A percentile compares a stretch with the other conserved stretches of the same genome.
Conservation (phyloP, 2,888 invertebrate species). For the Acrocera orbiculus region DNA sequence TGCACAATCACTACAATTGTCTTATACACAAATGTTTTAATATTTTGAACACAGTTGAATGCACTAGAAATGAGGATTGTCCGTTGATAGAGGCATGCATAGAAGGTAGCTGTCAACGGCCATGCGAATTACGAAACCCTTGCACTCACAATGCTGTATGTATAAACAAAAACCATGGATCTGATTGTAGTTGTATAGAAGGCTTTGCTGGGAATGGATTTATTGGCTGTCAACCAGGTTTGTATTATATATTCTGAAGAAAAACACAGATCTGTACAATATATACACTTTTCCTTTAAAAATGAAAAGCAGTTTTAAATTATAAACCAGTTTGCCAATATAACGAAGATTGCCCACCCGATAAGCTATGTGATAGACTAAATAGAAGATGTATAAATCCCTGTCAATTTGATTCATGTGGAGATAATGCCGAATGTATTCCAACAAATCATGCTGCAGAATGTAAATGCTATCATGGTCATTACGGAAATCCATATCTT, state of each 20-base stretch:
- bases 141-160: constrained; percentile 71
- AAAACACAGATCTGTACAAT: background rate
- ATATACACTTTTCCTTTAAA: background rate
- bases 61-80: constrained; percentile 74
- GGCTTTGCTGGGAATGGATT: constrained; percentile 78
- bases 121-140: constrained; percentile 70
- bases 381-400: constrained; percentile 72
- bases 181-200: constrained; percentile 70
- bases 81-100: constrained; percentile 72
- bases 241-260: background rate
- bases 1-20: constrained; percentile 5
- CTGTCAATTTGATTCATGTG: constrained; percentile 61
- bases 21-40: constrained; percentile 10
- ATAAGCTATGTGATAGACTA: constrained; percentile 65
- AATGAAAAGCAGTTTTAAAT: constrained; percentile 31
- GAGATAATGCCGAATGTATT: constrained; percentile 62
- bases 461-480: constrained; percentile 57
- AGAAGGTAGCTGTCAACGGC: constrained; percentile 67
- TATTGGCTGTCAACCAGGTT: constrained; percentile 62
- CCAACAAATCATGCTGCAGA: constrained; percentile 58
- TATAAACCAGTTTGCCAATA: constrained; percentile 59
- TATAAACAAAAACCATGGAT: constrained; percentile 72
- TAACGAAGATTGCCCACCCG: constrained; percentile 80
- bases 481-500: constrained; percentile 57
- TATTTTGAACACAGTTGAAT: constrained; percentile 46